Conservation (phyloP, 2,797 vertebrate genomes). For the Anas flavirostris region DNA sequence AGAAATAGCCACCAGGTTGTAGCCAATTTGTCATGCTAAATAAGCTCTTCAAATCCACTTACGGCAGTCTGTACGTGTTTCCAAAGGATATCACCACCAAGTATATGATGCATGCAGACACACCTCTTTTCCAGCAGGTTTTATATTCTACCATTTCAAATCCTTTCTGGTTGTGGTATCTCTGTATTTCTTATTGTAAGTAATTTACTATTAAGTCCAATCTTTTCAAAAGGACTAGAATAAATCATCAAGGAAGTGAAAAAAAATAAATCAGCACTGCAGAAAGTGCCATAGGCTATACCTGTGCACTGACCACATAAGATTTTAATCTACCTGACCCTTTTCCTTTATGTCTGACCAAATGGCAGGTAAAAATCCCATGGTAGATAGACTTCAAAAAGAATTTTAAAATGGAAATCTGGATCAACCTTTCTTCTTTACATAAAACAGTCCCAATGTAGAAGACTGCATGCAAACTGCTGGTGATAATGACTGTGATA, state of each 20-base stretch:
- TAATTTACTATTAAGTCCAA: neutral
- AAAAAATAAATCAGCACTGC: neutral
- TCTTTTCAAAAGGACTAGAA: neutral
- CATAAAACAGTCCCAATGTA: neutral
- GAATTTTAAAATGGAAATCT: neutral
- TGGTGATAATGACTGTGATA: neutral
- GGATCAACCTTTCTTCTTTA: neutral
- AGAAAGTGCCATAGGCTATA: neutral
- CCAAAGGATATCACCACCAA: neutral
- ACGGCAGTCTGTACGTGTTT: neutral
- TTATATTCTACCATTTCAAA: neutral
- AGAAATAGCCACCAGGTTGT: slow-evolving; percentile 43
- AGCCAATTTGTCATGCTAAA: slow-evolving; percentile 36
- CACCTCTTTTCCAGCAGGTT: neutral
- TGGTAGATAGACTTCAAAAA: neutral
- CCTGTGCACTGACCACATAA: neutral
- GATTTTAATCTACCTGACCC: slow-evolving; percentile 7
- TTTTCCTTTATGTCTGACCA: slow-evolving; percentile 20
- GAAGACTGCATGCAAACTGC: neutral
- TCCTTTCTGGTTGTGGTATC: neutral
- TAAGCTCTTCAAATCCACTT: slow-evolving; percentile 55
- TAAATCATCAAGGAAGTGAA: neutral
- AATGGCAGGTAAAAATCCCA: neutral
- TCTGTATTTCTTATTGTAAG: neutral
- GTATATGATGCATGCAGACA: neutral